Percentiles rank a stretch among this genome's conserved stretches.
phyloP scores from a whole-genome alignment of 1,140 invertebrate genomes.

The Acromyrmex echinatior region DNA sequence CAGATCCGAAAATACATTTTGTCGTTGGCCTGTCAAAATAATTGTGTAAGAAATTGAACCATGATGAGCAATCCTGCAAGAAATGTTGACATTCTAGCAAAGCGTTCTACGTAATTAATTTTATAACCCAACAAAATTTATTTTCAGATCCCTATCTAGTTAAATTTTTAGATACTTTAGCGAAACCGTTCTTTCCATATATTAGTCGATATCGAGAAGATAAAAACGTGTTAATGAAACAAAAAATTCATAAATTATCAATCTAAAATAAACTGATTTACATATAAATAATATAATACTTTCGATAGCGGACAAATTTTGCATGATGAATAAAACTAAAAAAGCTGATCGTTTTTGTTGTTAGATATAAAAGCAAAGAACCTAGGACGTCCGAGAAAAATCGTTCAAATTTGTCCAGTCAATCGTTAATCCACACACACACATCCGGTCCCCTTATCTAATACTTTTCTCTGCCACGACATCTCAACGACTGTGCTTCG shows the following conservation, averaged over 20 bases:
- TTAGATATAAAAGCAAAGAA: neutral
- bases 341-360: neutral
- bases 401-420: neutral
- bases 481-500: slow-evolving; percentile 34
- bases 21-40: too few species aligned
- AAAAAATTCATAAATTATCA: neutral
- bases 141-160: too few species aligned
- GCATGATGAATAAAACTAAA: neutral
- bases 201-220: neutral
- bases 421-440: slow-evolving; percentile 12
- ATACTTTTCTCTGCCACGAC: slow-evolving; percentile 29
- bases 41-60: too few species aligned
- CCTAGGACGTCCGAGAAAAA: neutral
- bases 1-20: too few species aligned
- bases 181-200: too few species aligned
- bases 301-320: neutral
- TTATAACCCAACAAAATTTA: too few species aligned
- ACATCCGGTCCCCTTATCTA: slow-evolving; percentile 8
- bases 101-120: too few species aligned
- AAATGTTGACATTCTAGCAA: too few species aligned
- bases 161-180: too few species aligned
- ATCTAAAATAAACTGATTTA: neutral
- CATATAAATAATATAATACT: neutral
- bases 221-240: neutral
- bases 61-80: too few species aligned